Evolutionary conservation across 2,888 invertebrate genomes (phyloP).

Genomic region (Schizaphis graminum): DNA sequence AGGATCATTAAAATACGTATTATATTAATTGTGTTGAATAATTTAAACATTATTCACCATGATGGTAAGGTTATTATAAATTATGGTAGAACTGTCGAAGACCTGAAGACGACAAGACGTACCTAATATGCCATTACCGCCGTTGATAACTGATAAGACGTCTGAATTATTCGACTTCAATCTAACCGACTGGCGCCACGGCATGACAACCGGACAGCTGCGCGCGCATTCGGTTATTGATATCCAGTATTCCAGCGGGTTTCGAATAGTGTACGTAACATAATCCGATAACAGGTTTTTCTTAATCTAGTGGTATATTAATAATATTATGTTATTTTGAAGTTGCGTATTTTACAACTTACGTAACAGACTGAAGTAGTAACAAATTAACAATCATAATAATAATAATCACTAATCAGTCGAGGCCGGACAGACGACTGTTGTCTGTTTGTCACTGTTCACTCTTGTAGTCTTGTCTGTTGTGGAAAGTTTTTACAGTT

Average conservation of each 20-base stretch:
- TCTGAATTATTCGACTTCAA: accelerated
- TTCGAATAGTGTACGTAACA: neutral
- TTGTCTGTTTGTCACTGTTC: neutral
- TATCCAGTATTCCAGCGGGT: neutral
- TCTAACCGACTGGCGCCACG: neutral
- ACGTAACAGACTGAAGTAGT: neutral
- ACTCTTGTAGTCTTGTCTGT: too few relatives aligned
- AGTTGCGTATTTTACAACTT: neutral
- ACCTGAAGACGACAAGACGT: too few relatives aligned
- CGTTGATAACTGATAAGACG: neutral
- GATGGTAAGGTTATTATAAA: too few relatives aligned
- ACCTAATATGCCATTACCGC: too few relatives aligned
- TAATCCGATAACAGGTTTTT: neutral
- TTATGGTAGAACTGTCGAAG: too few relatives aligned
- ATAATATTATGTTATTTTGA: neutral
- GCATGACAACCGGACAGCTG: neutral
- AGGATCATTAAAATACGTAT: too few relatives aligned
- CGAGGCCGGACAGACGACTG: neutral
- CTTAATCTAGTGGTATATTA: neutral
- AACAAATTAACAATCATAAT: too few relatives aligned
- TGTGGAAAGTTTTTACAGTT: neutral
- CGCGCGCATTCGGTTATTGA: neutral
- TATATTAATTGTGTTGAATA: too few relatives aligned
- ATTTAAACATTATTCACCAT: too few relatives aligned
- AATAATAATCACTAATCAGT: neutral